Base-by-base conservation (phyloP, 37 sponge, comb jelly and placozoan genomes). In the Sycon ciliatum region DNA sequence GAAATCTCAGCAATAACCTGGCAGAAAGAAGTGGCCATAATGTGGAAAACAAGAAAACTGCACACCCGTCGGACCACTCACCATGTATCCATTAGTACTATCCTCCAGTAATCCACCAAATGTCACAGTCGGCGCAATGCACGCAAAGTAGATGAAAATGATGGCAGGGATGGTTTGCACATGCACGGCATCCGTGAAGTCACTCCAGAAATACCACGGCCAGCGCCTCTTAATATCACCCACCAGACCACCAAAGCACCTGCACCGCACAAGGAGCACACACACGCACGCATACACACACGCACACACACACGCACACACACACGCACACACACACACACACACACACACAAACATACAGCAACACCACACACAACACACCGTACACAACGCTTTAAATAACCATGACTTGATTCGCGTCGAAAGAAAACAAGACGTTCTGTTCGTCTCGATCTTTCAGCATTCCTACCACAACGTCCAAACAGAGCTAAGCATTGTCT, bases 81-180 rank as follows among this genome's bases (percentile, higher is more conserved):
- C n/a, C n/a, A n/a, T n/a, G n/a, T n/a, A n/a, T n/a, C n/a, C n/a
- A n/a, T n/a, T n/a, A 5, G 87, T 87, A 30, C 55, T 60, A 27
- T 68, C 78, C 0, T 40, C 57, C 24, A 88, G 75, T 7, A 80
- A 36, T 4, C 70, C 84, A 0, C 95, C 95, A 72, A 86, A 89
- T 27, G 73, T 78, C 49, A 86, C 52, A 6, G 95, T 87, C 16
- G 82, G 87, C 11, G 87, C 82, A 9, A 93, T 65, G 66, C 77
- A 80, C 34, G 87, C 90, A 77, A 93, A 89, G 72, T 55, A 93
- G 52, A 93, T 81, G 74, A 93, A 85, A 20, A 91, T 67, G 53
- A 87, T 74, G 52, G 88, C 60, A 23, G 92, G 75, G 31, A 91
- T 68, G 35, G 36, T 61, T 39, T 88, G 85, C 31, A 58, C n/a